phyloP scores from a whole-genome alignment of 2,888 invertebrate species.

The Dorcus hopei region DNA sequence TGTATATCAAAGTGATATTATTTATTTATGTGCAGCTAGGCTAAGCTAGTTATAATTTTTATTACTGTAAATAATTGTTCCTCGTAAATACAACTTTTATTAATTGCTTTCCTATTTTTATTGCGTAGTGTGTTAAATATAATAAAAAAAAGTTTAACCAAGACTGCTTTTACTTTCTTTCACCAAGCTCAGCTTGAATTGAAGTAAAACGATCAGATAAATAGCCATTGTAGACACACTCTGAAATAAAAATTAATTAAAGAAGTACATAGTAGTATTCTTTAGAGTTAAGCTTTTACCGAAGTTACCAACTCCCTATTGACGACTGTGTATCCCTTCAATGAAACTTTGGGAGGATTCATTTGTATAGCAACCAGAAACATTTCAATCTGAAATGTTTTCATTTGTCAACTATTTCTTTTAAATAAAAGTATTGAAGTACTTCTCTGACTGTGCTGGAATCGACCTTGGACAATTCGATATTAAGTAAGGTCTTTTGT shows the following conservation, averaged over 20 bases:
- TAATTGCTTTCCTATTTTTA: too few relatives aligned
- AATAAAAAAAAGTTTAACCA: neutral
- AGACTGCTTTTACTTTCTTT: constrained; percentile 12
- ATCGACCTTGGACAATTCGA: constrained; percentile 59
- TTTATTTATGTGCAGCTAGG: too few relatives aligned
- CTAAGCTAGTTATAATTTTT: too few relatives aligned
- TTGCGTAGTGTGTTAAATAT: too few relatives aligned
- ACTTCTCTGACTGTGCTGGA: constrained; percentile 61
- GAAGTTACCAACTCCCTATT: constrained; percentile 64
- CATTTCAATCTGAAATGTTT: constrained; percentile 57
- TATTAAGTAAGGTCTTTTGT: constrained; percentile 58
- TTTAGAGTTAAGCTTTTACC: constrained; percentile 46
- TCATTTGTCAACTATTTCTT: constrained; percentile 3
- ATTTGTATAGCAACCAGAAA: constrained; percentile 67
- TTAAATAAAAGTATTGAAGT: constrained; percentile 13
- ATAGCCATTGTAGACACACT: constrained; percentile 63
- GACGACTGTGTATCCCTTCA: constrained; percentile 64
- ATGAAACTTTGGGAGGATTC: constrained; percentile 67
- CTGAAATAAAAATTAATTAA: constrained; percentile 48
- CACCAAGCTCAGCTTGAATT: constrained; percentile 59
- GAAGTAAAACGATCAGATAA: constrained; percentile 63
- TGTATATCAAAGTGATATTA: too few relatives aligned
- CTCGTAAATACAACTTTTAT: too few relatives aligned
- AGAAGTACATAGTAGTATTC: neutral
- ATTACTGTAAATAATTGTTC: too few relatives aligned